Conservation (phyloP, 2,797 vertebrate species). For the Urocyon cinereoargenteus region DNA sequence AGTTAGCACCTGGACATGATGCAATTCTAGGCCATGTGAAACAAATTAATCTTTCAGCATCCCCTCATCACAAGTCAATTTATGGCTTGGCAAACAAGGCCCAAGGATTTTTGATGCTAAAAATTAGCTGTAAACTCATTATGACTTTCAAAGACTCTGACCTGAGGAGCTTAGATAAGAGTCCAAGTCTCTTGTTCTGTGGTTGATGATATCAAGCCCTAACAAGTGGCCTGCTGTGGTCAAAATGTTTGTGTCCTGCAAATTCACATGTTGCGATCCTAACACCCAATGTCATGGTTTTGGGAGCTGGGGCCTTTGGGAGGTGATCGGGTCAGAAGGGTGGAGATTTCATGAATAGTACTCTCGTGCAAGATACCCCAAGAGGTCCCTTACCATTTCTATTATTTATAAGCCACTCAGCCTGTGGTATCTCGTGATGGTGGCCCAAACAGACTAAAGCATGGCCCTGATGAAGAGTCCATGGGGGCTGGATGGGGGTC, state of each 20-base stretch:
- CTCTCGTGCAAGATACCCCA: background rate
- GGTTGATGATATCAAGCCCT: background rate
- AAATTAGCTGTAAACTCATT: background rate
- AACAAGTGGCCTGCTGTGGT: background rate
- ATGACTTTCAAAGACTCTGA: background rate
- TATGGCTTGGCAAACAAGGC: background rate
- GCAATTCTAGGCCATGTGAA: background rate
- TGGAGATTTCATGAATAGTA: background rate
- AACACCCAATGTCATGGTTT: background rate
- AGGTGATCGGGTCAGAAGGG: background rate
- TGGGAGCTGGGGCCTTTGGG: background rate
- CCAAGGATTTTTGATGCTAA: background rate
- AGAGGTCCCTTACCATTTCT: background rate
- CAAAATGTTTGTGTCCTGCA: background rate
- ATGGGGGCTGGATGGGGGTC: background rate
- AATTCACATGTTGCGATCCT: background rate
- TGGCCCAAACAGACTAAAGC: too few species aligned
- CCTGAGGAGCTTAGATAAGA: background rate
- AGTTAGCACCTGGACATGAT: background rate
- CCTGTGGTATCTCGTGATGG: background rate
- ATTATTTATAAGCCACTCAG: background rate
- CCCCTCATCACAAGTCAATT: background rate
- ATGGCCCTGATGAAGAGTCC: background rate
- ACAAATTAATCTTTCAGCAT: fast-evolving
- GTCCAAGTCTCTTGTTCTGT: fast-evolving